A percentile compares a stretch with the other conserved stretches of the same genome.
Evolutionary conservation across 53 echinoderm and acorn worm species (phyloP).

Genomic region (Echinometra lucunter): DNA sequence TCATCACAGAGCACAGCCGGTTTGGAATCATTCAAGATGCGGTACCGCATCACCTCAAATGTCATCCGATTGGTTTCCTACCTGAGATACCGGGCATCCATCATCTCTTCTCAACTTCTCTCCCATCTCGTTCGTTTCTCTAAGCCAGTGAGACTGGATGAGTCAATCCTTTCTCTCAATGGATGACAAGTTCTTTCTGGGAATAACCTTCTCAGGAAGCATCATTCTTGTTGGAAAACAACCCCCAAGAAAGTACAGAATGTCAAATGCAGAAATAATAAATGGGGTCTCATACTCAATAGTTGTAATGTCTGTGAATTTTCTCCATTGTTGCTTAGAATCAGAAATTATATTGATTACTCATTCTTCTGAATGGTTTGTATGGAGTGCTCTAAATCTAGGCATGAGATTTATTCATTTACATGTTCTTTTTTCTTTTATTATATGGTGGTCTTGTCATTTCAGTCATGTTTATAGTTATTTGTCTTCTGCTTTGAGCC

Average conservation of each 20-base stretch:
- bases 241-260: background rate
- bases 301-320: background rate
- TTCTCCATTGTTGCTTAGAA: background rate
- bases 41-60: background rate
- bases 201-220: background rate
- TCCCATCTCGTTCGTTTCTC: background rate
- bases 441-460: too few species aligned
- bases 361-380: too few species aligned
- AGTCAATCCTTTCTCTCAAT: background rate
- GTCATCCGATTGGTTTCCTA: background rate
- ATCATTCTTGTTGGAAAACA: background rate
- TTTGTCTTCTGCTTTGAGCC: background rate
- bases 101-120: background rate
- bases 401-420: too few species aligned
- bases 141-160: background rate
- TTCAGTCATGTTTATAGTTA: too few species aligned
- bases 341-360: too few species aligned
- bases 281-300: background rate
- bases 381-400: too few species aligned
- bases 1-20: background rate
- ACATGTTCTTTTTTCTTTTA: too few species aligned
- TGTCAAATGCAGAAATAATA: background rate
- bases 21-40: background rate
- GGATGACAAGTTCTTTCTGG: background rate
- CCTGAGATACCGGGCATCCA: background rate